Percentiles rank a stretch among this genome's conserved stretches.
Conservation (phyloP, 2,113 vertebrate species). For the Phrynosoma platyrhinos region DNA sequence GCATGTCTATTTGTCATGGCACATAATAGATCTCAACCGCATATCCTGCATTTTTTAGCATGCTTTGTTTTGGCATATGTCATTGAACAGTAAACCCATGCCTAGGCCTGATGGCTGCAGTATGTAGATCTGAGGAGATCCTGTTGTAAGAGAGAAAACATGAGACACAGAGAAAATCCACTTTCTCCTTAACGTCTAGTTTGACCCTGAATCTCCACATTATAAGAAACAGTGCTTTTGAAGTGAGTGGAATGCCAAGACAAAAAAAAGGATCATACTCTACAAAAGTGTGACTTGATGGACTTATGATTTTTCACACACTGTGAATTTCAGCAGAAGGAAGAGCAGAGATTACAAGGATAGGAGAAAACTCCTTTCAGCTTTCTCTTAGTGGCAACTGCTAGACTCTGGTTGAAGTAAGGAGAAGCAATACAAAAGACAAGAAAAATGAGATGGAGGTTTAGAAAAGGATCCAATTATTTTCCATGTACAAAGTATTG, state of each 20-base stretch:
- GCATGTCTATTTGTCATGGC: too few relatives aligned
- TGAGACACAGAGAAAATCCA: too few relatives aligned
- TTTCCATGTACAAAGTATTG: too few relatives aligned
- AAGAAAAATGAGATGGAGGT: not conserved
- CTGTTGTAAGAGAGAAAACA: too few relatives aligned
- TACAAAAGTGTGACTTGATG: conserved; percentile 38
- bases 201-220: conserved; percentile 49
- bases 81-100: too few relatives aligned
- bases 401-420: not conserved
- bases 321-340: conserved; percentile 54
- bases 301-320: conserved; percentile 54
- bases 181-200: too few relatives aligned
- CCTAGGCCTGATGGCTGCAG: too few relatives aligned
- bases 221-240: conserved; percentile 31
- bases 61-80: too few relatives aligned
- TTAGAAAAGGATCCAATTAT: too few relatives aligned
- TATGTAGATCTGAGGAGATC: too few relatives aligned
- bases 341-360: conserved; percentile 29
- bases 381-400: conserved; percentile 22
- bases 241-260: conserved; percentile 37
- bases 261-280: conserved; percentile 54
- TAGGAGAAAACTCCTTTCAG: conserved; percentile 36
- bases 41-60: too few relatives aligned
- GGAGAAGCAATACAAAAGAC: not conserved
- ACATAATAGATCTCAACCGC: too few relatives aligned